Evolutionary conservation across 2,888 invertebrate species (phyloP).

Genomic region (Eristalis arbustorum): DNA sequence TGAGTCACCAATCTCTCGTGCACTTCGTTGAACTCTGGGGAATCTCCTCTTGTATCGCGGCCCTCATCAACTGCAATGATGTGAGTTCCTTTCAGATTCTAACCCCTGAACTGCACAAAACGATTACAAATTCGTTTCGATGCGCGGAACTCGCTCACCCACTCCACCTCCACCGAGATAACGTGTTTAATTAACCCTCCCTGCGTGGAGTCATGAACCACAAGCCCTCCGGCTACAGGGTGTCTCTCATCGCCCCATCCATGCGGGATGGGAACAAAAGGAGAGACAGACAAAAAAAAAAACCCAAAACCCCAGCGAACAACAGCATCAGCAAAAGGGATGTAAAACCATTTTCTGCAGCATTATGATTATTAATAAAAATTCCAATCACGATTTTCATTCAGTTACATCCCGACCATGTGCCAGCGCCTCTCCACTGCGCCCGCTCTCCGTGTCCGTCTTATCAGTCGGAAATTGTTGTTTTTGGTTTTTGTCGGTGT

Average conservation of each 20-base stretch:
- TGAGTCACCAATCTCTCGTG: too few relatives aligned
- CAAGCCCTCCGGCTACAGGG: not conserved
- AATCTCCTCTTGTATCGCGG: too few relatives aligned
- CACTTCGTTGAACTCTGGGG: too few relatives aligned
- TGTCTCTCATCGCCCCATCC: not conserved
- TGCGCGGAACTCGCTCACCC: not conserved
- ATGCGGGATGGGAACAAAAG: not conserved
- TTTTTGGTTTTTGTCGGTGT: not conserved
- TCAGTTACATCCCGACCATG: constrained; percentile 17
- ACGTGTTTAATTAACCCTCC: not conserved
- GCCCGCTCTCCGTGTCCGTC: not conserved
- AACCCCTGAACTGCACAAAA: not conserved
- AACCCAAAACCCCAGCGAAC: too few relatives aligned
- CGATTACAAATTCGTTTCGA: not conserved
- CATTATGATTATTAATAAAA: constrained; percentile 71
- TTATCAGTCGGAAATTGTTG: not conserved
- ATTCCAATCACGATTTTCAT: constrained; percentile 70
- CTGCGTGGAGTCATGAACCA: not conserved
- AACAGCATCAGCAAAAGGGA: not conserved
- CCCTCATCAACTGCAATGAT: too few relatives aligned
- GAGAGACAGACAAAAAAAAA: too few relatives aligned
- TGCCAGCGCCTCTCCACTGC: not conserved
- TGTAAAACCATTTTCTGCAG: constrained; percentile 7
- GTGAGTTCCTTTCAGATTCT: too few relatives aligned
- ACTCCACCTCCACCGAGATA: not conserved